Base-by-base conservation (phyloP, 2,113 vertebrate genomes). In the Xenopus laevis region DNA sequence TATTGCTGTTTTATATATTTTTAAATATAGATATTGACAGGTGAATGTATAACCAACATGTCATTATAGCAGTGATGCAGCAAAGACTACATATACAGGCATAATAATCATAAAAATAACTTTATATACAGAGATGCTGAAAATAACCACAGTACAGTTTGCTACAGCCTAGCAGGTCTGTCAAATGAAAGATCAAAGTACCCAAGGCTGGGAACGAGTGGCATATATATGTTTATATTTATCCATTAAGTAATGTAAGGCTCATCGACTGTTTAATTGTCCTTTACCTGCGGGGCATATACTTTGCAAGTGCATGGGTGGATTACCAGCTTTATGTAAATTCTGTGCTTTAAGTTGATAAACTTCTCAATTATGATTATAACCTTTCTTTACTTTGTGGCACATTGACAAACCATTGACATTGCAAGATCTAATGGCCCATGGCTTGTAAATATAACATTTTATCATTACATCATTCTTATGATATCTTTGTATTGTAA, bases 261-360 rank as follows among this genome's bases (percentile, higher is more conserved):
- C 58, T 64, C 45, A 55, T 65, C 71, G 66, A 20, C 20, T 11
- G 23, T 27, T 27, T 47, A 63, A n/a, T 45, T 73, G 23, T 52
- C 53, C 30, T 46, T 73, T 59, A 62, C 63, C 63, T 73, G 33
- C 63, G 66, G 65, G 71, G 61, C 63, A 73, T 73, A 63, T 66
- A 66, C 62, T 73, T 58, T 47, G 62, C 63, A 73, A 63, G 62
- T 73, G 62, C 52, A 65, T 65, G 15, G 33, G 18, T 73, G 18
- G 13, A 45, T 30, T 66, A 62, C 62, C 71, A 73, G 52, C 10
- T 66, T 30, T 62, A 13, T 13, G 33, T 17, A 72, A 27, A 66
- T 20, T 65, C 4, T 27, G 23, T 27, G 4, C 23, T 27, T 27
- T 27, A 27, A 27, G 23, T 27, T 1, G 23, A 27, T 27, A 27